Evolutionary conservation across 2,113 vertebrate species (phyloP), one percentile per base, ranked within the genome.

Genomic region (Symphodus melops): DNA sequence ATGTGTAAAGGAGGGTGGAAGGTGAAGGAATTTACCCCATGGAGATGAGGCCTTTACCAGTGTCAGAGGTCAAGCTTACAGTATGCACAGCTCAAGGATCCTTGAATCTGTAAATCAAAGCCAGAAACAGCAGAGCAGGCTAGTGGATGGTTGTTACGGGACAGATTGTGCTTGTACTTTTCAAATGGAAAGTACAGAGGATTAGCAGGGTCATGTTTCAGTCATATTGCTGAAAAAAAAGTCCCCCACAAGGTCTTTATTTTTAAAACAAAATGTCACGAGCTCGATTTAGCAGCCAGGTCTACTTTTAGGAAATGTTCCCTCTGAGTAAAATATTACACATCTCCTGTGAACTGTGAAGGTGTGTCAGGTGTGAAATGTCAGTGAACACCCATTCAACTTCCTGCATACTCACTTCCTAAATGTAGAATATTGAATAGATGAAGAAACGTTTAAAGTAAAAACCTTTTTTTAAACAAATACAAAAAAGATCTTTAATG

Each of bases 11-110:
- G 14, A 37, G 25, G 70, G 13, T 37, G 59, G 62, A 44, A 60
- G 70, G 64, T 72, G 58, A 83, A 89, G 70, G 77, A 88, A 86
- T 88, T 84, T 77, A 52, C 68, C 73, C 81, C 20, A 44, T 72
- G 72, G 73, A 57, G 67, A 86, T 37, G 44, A 68, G 23, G 55
- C 55, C 55, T 70, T 16, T n/a, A 28, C 28, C 39, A 3, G 54
- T 68, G 68, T 84, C 85, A 86, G 66, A 82, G 79, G 64, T 86
- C 48, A 11, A 55, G 78, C 62, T 73, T 79, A 78, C 67, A 66
- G 72, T 81, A 80, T 1, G 55, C 68, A 72, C 71, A 20, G 48
- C 76, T 75, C 9, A 59, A 23, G 60, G 62, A 65, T 75, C 72
- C 57, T 33, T 9, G 66, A 63, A 58, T 59, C 57, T 76, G 46